phyloP scores from a whole-genome alignment of 2,797 vertebrate species.

The Pampus argenteus region DNA sequence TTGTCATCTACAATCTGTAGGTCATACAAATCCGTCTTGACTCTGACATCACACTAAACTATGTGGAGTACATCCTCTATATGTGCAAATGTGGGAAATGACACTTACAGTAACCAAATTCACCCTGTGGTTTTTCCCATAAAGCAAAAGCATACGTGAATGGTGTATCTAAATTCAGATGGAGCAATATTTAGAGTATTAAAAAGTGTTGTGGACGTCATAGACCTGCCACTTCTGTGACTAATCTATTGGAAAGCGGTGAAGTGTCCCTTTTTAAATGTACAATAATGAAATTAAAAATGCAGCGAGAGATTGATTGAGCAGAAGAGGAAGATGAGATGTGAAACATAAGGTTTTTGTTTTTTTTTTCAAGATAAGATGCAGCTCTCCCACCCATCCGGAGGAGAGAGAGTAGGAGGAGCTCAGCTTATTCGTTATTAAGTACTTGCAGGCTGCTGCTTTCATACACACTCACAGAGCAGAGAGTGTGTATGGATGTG shows the following conservation, averaged over 20 bases:
- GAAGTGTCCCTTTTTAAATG: conserved; percentile 35
- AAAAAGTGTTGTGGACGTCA: neutral
- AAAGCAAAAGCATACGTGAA: neutral
- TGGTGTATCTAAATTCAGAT: neutral
- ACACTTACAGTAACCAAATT: neutral
- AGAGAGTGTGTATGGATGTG: neutral
- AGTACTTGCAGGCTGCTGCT: conserved; percentile 69
- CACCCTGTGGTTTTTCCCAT: neutral
- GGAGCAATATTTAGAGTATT: conserved; percentile 8
- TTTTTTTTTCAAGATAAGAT: conserved; percentile 54
- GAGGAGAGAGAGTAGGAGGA: conserved; percentile 66
- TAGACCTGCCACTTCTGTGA: neutral
- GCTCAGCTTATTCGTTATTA: conserved; percentile 70
- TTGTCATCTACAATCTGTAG: conserved; percentile 4
- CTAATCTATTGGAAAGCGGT: conserved; percentile 16
- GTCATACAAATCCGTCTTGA: neutral
- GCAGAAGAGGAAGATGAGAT: conserved; percentile 42
- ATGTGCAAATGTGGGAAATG: neutral
- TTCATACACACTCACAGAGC: conserved; percentile 51
- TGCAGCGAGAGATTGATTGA: conserved; percentile 20
- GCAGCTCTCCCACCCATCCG: conserved; percentile 65
- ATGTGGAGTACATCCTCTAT: neutral
- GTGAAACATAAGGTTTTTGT: conserved; percentile 34
- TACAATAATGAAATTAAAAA: conserved; percentile 25
- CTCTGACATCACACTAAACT: neutral